Conservation (phyloP, 1,140 invertebrate genomes). For the Ectropis grisescens region DNA sequence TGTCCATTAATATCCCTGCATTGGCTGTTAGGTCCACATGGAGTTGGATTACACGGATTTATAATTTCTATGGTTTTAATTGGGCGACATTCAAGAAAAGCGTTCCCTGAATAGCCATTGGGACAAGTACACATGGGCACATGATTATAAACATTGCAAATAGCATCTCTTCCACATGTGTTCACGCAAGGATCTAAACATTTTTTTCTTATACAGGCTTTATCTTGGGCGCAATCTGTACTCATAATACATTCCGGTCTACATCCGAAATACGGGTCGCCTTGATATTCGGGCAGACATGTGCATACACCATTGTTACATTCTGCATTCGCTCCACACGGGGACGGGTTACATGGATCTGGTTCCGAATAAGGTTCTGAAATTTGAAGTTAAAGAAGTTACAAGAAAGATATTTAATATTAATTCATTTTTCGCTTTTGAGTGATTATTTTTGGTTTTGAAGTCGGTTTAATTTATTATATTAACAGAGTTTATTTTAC, state of each 20-base stretch:
- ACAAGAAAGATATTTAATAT: too few relatives aligned
- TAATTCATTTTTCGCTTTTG: too few relatives aligned
- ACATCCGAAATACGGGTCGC: constrained; percentile 80
- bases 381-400: constrained; percentile 21
- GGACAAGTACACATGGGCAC: constrained; percentile 83
- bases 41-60: constrained; percentile 66
- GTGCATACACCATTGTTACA: constrained; percentile 73
- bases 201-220: constrained; percentile 85
- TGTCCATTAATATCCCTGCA: constrained; percentile 52
- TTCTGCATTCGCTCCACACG: constrained; percentile 69
- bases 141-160: constrained; percentile 86
- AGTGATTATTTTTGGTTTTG: too few relatives aligned
- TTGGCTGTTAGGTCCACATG: constrained; percentile 55
- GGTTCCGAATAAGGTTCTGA: constrained; percentile 23
- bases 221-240: constrained; percentile 81
- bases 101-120: constrained; percentile 81
- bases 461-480: too few relatives aligned
- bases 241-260: constrained; percentile 85
- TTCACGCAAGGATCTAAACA: constrained; percentile 89
- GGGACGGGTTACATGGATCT: constrained; percentile 50
- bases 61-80: constrained; percentile 25
- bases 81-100: constrained; percentile 81
- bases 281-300: constrained; percentile 77
- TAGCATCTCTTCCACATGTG: constrained; percentile 84
- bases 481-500: too few relatives aligned